phyloP scores from a whole-genome alignment of 2,888 invertebrate genomes.

The Chymomyza fuscimana region DNA sequence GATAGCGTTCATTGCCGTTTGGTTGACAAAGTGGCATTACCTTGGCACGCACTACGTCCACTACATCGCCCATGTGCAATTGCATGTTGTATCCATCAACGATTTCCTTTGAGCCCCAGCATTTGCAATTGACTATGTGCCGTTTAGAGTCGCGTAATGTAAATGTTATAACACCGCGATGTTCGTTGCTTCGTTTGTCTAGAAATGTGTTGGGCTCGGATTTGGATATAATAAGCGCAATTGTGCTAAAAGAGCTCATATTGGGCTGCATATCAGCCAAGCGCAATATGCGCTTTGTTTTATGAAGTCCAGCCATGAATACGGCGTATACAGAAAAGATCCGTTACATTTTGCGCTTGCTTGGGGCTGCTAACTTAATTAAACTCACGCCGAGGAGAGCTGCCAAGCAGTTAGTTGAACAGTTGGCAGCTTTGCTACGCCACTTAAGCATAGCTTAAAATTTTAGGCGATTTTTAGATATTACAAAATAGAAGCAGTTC shows the following conservation, averaged over 20 bases:
- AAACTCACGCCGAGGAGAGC: background rate
- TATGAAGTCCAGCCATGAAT: background rate
- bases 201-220: constrained; percentile 81
- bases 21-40: constrained; percentile 81
- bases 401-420: background rate
- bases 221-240: constrained; percentile 84
- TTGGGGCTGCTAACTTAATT: background rate
- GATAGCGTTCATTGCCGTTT: constrained; percentile 80
- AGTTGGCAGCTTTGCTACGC: background rate
- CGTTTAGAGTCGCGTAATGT: constrained; percentile 87
- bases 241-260: constrained; percentile 78
- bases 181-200: constrained; percentile 77
- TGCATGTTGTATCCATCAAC: constrained; percentile 83
- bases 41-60: constrained; percentile 86
- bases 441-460: too few relatives aligned
- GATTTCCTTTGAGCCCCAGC: constrained; percentile 86
- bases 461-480: too few relatives aligned
- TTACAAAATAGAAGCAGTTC: too few relatives aligned
- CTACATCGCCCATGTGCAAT: constrained; percentile 86
- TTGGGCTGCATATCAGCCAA: constrained; percentile 52
- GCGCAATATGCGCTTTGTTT: background rate
- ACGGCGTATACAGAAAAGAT: background rate
- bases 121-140: constrained; percentile 87
- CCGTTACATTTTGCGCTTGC: background rate
- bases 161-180: constrained; percentile 87